Conservation (phyloP, 2,888 invertebrate species). For the Apamea sordens region DNA sequence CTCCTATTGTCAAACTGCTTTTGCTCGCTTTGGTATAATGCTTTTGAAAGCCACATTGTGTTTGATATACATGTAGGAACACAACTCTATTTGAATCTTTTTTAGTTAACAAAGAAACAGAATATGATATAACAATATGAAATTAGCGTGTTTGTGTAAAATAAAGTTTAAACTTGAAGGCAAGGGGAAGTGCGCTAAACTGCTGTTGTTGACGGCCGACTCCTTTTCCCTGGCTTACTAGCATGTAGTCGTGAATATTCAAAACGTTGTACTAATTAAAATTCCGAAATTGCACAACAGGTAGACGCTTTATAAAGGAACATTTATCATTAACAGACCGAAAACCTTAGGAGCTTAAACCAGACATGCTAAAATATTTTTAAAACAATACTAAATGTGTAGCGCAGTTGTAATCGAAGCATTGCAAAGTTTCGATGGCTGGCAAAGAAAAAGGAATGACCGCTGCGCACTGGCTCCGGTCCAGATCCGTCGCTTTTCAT, state of each 20-base stretch:
- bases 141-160: conserved; percentile 53
- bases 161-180: conserved; percentile 39
- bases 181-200: conserved; percentile 30
- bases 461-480: conserved; percentile 74
- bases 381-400: conserved; percentile 36
- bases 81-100: conserved; percentile 61
- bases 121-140: conserved; percentile 41
- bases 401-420: conserved; percentile 69
- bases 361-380: conserved; percentile 5
- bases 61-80: conserved; percentile 70
- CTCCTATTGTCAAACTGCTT: conserved; percentile 87
- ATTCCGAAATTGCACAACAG: conserved; percentile 34
- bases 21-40: conserved; percentile 84
- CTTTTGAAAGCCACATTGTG: conserved; percentile 83
- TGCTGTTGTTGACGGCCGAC: conserved; percentile 31
- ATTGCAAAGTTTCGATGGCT: conserved; percentile 72
- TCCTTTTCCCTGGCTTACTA: conserved; percentile 32
- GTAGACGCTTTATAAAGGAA: conserved; percentile 21
- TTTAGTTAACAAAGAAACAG: conserved; percentile 52
- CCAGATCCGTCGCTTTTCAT: conserved; percentile 79
- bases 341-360: conserved; percentile 1
- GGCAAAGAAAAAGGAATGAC: conserved; percentile 73
- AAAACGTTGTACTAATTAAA: conserved; percentile 43
- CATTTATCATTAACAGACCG: conserved; percentile 5
- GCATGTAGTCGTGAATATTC: conserved; percentile 40